Base-by-base conservation (phyloP, 2,888 invertebrate species). In the Danaus chrysippus region DNA sequence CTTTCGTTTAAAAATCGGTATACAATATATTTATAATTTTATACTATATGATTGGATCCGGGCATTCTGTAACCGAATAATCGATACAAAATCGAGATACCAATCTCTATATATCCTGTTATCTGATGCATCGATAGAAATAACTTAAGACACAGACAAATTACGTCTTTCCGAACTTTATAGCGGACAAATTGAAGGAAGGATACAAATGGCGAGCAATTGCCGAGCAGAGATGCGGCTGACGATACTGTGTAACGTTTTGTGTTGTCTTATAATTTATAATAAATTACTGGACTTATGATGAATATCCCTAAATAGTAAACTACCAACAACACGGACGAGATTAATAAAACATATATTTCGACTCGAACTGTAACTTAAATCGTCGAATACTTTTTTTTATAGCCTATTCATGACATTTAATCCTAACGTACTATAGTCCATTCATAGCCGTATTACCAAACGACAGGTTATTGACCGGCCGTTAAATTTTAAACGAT, bases 91-190 rank as follows among this genome's bases (percentile, higher is more conserved):
- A 80, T 74, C 77, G 76, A 79, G 87, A 87, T 87, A 86, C 79
- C 73, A 84, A 89, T 88, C 86, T 81, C 76, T 76, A 82, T 83
- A 80, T 17, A 49, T 49, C 82, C 72, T 66, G 79, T 61, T 62
- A 77, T 80, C 77, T 78, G 81, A 78, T 80, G 77, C 81, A 78
- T 83, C 81, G 84, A 84, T 86, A 81, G 82, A 78, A 79, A 78
- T 78, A 77, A 78, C 80, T 71, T 69, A 71, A 76, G 87, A 89
- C 87, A 78, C 84, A 86, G 88, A 89, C 87, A 87, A 88, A 89
- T 88, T 82, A 82, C 82, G 76, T 75, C 77, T 82, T 78, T 75
- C 75, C 72, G 72, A 75, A 81, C 70, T 84, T 86, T 86, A 86
- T 79, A 76, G 79, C 73, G 73, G 83, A 86, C 87, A 85, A 88